These are phyloP conservation scores for Amphipoea oculea DNA, from an alignment of 2,888 invertebrate genomes.

Conservation along the genomic window DNA sequence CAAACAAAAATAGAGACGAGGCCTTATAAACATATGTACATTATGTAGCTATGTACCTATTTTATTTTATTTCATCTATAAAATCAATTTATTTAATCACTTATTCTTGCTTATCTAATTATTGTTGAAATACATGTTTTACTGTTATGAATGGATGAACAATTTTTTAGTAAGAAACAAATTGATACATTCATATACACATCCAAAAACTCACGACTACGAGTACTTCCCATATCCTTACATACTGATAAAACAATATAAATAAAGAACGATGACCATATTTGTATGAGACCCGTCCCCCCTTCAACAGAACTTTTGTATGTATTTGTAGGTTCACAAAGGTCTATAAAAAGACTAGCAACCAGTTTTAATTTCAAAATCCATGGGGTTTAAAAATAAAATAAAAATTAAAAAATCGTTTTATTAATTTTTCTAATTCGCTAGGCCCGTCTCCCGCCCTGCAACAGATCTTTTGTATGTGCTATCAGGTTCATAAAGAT, in stretches of 20 bases:
- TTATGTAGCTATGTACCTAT: neutral
- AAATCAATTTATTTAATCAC: neutral
- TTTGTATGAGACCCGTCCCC: too few relatives aligned
- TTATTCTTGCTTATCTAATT: neutral
- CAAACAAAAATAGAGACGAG: neutral
- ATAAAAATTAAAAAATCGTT: too few relatives aligned
- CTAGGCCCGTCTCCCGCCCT: too few relatives aligned
- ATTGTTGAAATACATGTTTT: neutral
- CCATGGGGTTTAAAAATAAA: too few relatives aligned
- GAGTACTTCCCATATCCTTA: neutral
- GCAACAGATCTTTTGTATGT: too few relatives aligned
- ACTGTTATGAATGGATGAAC: neutral
- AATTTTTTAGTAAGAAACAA: neutral
- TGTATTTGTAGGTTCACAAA: too few relatives aligned
- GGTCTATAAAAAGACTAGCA: too few relatives aligned
- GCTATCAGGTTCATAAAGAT: too few relatives aligned
- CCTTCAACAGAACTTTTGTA: too few relatives aligned
- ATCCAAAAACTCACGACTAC: neutral
- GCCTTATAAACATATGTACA: neutral
- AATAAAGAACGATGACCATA: too few relatives aligned
- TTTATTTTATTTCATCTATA: neutral
- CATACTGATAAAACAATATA: neutral
- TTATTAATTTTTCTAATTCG: too few relatives aligned
- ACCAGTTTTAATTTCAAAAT: too few relatives aligned
- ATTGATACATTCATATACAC: neutral